phyloP scores from a whole-genome alignment of 1,140 invertebrate species.

The Mylabris phalerata region DNA sequence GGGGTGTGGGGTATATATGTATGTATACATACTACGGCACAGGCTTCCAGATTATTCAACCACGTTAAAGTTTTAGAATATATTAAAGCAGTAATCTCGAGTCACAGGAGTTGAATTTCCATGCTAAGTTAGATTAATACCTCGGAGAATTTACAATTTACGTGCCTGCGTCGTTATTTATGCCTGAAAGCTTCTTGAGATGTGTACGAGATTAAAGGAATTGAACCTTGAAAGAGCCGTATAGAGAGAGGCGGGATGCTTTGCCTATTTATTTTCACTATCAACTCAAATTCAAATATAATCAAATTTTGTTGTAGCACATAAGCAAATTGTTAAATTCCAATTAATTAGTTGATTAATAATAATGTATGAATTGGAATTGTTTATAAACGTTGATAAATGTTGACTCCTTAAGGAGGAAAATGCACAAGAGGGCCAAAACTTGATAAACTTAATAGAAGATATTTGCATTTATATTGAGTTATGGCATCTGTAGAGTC shows the following conservation, averaged over 20 bases:
- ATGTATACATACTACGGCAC: no score
- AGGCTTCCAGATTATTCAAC: constrained; percentile 25
- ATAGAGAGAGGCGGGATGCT: background rate
- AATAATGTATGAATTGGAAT: no score
- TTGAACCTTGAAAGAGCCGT: constrained; percentile 21
- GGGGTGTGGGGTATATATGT: background rate
- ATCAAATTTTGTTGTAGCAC: no score
- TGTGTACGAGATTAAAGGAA: constrained; percentile 35
- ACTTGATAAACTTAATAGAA: constrained; percentile 36
- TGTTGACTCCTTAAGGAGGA: constrained; percentile 35
- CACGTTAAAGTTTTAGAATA: constrained; percentile 37
- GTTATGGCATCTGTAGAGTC: constrained; percentile 26
- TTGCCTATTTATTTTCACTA: background rate
- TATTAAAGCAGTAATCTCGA: constrained; percentile 40
- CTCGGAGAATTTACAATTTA: constrained; percentile 40
- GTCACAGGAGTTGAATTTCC: constrained; percentile 40
- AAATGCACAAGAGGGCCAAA: constrained; percentile 26
- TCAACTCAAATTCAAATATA: no score
- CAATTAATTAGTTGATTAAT: no score
- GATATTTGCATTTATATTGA: constrained; percentile 42
- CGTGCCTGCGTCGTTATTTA: constrained; percentile 37
- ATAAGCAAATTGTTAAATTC: no score
- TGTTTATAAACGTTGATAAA: background rate
- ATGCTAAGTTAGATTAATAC: constrained; percentile 41
- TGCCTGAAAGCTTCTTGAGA: constrained; percentile 38